Base-by-base conservation (phyloP, 2,797 vertebrate species). In the Muscicapa striata region DNA sequence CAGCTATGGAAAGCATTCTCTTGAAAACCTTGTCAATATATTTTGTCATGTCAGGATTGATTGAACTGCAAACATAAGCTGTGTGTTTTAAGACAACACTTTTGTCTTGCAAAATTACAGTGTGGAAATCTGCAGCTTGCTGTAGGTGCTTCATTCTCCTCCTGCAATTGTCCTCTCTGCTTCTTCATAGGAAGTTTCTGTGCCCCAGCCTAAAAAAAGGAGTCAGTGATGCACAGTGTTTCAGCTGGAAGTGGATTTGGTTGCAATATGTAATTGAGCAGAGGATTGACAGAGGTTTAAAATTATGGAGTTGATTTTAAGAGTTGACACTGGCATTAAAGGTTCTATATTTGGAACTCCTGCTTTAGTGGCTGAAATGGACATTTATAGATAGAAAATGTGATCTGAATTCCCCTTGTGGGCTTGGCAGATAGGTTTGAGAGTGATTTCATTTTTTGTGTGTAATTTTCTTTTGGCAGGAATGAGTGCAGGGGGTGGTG, bases 391-490 rank as follows among this genome's bases (percentile, higher is more conserved):
- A 84, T 40, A 84, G 88, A 87, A 93, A 93, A 38, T 79, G 74
- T 59, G 90, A 95, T 96, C 51, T 87, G 90, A 95, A 93, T 93
- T 96, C 84, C 85, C 92, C 74, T 54, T 63, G 84, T 90, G 89
- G 89, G 45, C 84, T 95, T 96, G 92, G 94, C 89, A 93, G 43
- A 78, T 66, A 75, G 55, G 16, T 74, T 89, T 67, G 85, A 84
- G 92, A 87, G 43, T 84, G 75, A 92, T 81, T 95, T 91, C 55
- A 55, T 73, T 72, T 90, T 78, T 86, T 81, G 32, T 68, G 29
- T 87, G 70, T 81, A 80, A 91, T 94, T 94, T 94, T 96, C 69
- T 96, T 95, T 78, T 96, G 93, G 94, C 89, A 91, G 40, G 73
- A 93, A 72, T 22, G 10, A 73, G 48, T 51, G 43, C 52, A 80